Evolutionary conservation across 2,113 vertebrate species (phyloP), one percentile per base, ranked within the genome.

Genomic region (Bos indicus): DNA sequence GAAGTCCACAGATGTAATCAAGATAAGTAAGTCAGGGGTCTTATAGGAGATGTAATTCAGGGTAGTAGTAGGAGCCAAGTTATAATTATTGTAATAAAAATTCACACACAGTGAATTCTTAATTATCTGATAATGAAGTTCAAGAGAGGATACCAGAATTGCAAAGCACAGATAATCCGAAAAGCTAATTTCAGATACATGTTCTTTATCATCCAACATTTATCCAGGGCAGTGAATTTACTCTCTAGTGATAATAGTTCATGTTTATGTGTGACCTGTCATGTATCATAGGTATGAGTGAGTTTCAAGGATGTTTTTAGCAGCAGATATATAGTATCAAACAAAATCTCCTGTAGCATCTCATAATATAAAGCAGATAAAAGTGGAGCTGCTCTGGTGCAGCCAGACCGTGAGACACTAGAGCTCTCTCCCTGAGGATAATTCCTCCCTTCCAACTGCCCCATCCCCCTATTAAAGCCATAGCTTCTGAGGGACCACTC

Each of bases 61-160:
- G 16, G 28, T 30, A 54, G 36, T 33, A 40, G 57, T 33, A 33
- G 54, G 46, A 88, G 60, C 74, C 84, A n/a, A 86, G 19, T 95
- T 96, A 86, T 59, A 97, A 94, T 81, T 85, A 94, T 81, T 82
- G 57, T 56, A 59, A 84, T 46, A 88, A 88, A 97, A 94, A 95
- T 87, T 84, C 36, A 14, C 77, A 82, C 9, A 83, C 60, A 93
- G 48, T 89, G 51, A 91, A 71, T 87, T 96, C 56, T 60, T 91
- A 90, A 94, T 96, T 95, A 88, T 95, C 88, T 91, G 78, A 96
- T 93, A 90, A 81, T 92, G 36, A 95, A 96, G 67, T 88, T 95
- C 88, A 92, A 88, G 57, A 83, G 25, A 88, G 25, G n/a, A 82
- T 80, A 54, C 26, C 23, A 85, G 51, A 71, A 89, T 46, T 26